Evolutionary conservation across 2,113 vertebrate genomes (phyloP).

Genomic region (Erythrolamprus reginae): DNA sequence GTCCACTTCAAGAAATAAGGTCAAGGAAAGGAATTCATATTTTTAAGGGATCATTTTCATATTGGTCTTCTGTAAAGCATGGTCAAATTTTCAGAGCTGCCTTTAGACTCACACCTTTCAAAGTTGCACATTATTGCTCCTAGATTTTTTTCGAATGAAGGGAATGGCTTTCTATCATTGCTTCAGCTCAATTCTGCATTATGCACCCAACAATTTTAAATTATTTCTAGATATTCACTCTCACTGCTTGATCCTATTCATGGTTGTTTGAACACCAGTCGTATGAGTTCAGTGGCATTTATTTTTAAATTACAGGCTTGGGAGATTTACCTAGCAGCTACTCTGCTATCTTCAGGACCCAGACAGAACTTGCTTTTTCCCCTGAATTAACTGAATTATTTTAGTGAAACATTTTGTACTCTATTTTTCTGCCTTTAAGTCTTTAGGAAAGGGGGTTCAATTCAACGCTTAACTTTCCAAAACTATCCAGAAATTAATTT

Average conservation of each 20-base stretch:
- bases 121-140: not conserved
- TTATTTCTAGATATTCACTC: not conserved
- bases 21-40: constrained; percentile 6
- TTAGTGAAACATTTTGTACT: not conserved
- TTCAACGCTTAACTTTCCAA: not conserved
- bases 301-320: not conserved
- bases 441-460: not conserved
- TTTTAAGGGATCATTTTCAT: not conserved
- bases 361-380: not conserved
- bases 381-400: not conserved
- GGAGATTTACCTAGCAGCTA: not conserved
- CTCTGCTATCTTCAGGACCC: not conserved
- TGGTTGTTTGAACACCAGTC: not conserved
- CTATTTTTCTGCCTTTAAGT: not conserved
- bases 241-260: not conserved
- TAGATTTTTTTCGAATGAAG: not conserved
- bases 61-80: not conserved
- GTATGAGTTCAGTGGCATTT: not conserved
- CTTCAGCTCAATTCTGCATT: not conserved
- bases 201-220: not conserved
- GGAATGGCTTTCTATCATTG: not conserved
- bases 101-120: not conserved
- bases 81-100: not conserved
- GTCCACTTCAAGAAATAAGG: constrained; percentile 22
- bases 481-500: not conserved